Evolutionary conservation across 1,140 invertebrate species (phyloP).

Genomic region (Oncopodura yosiiana): DNA sequence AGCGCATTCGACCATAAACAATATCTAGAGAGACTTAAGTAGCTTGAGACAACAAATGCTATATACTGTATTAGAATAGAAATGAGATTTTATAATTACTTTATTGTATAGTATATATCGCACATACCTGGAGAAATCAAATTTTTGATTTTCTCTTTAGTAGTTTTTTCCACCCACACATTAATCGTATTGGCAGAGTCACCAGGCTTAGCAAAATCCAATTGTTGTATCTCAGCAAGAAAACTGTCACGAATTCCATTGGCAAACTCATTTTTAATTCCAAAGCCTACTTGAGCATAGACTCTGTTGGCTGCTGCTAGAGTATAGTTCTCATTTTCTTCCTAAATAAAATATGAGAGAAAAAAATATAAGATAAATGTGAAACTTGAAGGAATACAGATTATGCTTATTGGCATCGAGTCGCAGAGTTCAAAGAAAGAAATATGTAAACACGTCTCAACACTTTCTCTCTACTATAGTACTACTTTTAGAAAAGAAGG

Average conservation of each 20-base stretch:
- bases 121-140: conserved; percentile 37
- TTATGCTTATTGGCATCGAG: not conserved
- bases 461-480: not conserved
- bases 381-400: not conserved
- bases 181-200: conserved; percentile 38
- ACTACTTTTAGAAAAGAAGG: not conserved
- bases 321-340: conserved; percentile 24
- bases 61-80: no score
- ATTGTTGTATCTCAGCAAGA: conserved; percentile 29
- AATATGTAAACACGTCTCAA: not conserved
- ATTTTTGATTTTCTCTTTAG: conserved; percentile 40
- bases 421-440: not conserved
- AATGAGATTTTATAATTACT: no score
- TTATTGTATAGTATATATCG: no score
- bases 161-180: conserved; percentile 41
- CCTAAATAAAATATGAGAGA: conserved; percentile 1
- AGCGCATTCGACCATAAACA: no score
- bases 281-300: conserved; percentile 35
- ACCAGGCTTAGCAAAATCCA: conserved; percentile 35
- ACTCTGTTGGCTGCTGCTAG: conserved; percentile 39
- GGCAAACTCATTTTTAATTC: conserved; percentile 24
- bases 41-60: no score
- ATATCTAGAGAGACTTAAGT: no score
- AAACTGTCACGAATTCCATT: conserved; percentile 29
- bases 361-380: no score